phyloP scores from a whole-genome alignment of 1,140 invertebrate species.

The Wiebesia pumilae region DNA sequence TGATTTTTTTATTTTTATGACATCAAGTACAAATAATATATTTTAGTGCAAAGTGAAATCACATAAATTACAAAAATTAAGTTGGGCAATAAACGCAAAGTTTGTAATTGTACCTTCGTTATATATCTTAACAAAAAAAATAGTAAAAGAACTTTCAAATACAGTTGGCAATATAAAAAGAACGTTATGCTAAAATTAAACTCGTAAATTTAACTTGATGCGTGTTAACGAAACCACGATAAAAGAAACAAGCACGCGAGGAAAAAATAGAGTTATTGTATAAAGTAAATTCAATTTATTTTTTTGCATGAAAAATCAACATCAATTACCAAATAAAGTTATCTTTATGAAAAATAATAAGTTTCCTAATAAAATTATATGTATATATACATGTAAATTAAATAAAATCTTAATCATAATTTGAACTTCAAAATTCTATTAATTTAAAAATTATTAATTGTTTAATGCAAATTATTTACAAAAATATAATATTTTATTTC shows the following conservation, averaged over 20 bases:
- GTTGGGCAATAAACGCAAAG: slow-evolving; percentile 3
- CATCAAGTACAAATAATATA: neutral
- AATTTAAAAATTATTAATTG: too few species aligned
- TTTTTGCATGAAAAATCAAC: slow-evolving; percentile 47
- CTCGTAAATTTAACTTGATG: slow-evolving; percentile 43
- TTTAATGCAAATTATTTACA: too few species aligned
- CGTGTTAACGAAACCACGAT: slow-evolving; percentile 31
- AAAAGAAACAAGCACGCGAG: slow-evolving; percentile 43
- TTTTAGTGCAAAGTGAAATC: neutral
- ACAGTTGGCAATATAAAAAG: slow-evolving; percentile 47
- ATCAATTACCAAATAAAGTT: slow-evolving; percentile 67
- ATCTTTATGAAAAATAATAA: too few species aligned
- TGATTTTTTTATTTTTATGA: too few species aligned
- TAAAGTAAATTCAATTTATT: slow-evolving; percentile 18
- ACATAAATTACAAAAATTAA: neutral
- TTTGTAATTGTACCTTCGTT: slow-evolving; percentile 15
- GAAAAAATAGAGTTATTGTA: slow-evolving; percentile 23
- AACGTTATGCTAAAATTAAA: slow-evolving; percentile 43
- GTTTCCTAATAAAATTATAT: too few species aligned
- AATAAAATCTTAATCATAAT: too few species aligned
- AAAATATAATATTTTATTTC: too few species aligned
- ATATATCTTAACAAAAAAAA: slow-evolving; percentile 4
- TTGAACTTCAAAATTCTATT: too few species aligned
- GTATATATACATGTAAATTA: too few species aligned
- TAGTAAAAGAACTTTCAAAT: slow-evolving; percentile 30